A percentile compares a stretch with the other conserved stretches of the same genome.
phyloP scores from a whole-genome alignment of 2,888 invertebrate species.

The Camptogramma bilineatum region DNA sequence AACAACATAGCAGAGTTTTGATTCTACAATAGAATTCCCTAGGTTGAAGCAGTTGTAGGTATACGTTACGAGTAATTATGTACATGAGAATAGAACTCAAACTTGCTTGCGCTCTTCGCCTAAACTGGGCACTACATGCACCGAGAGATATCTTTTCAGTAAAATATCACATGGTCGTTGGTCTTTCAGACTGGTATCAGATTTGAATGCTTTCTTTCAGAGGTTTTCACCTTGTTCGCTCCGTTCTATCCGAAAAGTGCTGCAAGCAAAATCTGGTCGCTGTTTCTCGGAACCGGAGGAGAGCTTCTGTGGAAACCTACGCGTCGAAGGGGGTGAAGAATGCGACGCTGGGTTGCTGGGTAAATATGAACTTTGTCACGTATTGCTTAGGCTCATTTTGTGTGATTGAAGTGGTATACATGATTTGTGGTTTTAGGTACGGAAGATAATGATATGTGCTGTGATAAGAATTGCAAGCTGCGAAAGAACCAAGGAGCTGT shows the following conservation, averaged over 20 bases:
- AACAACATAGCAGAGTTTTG: no score
- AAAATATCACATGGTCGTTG: not conserved
- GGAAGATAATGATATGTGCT: conserved; percentile 97
- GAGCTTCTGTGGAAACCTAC: conserved; percentile 97
- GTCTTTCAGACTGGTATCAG: no score
- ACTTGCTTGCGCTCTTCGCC: no score
- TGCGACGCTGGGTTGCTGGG: conserved; percentile 98
- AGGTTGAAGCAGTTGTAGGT: no score
- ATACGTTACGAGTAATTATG: no score
- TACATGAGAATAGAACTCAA: no score
- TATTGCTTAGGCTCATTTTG: not conserved
- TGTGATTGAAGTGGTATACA: not conserved
- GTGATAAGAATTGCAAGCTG: conserved; percentile 96
- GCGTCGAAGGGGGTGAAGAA: conserved; percentile 98
- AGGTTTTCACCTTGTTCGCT: conserved; percentile 97
- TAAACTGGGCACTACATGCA: no score
- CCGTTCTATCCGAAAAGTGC: conserved; percentile 95
- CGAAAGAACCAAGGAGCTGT: conserved; percentile 93
- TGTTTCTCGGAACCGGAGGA: conserved; percentile 97
- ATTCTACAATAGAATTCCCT: no score
- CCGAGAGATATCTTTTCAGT: no score
- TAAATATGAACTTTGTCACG: conserved; percentile 25
- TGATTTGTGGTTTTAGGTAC: conserved; percentile 78
- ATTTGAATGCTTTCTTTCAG: conserved; percentile 81
- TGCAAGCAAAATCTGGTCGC: conserved; percentile 95